Conservation (phyloP, 2,113 vertebrate species). For the Odontophorus gujanensis region DNA sequence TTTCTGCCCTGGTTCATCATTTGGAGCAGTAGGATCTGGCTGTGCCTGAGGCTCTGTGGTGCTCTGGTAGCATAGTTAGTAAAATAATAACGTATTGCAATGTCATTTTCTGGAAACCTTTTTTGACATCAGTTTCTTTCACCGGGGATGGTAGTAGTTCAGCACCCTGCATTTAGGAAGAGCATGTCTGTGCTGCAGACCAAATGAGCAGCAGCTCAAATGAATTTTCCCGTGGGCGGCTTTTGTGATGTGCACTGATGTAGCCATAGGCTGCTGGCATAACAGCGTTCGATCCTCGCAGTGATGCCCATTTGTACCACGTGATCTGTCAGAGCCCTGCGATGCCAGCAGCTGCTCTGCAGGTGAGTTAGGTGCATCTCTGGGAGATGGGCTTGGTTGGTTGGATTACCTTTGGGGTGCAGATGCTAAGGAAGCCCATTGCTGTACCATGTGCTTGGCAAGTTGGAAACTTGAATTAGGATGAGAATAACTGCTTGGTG, state of each 20-base stretch:
- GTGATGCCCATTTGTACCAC: neutral
- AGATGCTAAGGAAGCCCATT: neutral
- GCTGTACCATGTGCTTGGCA: neutral
- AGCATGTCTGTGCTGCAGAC: neutral
- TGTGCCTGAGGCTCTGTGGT: neutral
- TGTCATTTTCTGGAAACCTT: slow-evolving; percentile 28
- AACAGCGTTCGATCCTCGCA: neutral
- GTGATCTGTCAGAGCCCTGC: neutral
- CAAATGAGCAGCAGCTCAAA: neutral
- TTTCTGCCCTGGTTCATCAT: neutral
- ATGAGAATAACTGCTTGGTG: neutral
- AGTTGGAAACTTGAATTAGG: neutral
- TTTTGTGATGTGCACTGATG: neutral
- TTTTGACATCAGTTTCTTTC: neutral
- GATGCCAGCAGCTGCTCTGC: neutral
- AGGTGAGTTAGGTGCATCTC: neutral
- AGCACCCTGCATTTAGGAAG: neutral
- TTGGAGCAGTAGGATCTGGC: slow-evolving; percentile 48
- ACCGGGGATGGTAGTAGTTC: neutral
- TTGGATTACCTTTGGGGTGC: neutral
- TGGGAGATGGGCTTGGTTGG: neutral
- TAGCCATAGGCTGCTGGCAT: neutral
- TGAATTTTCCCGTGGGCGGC: neutral
- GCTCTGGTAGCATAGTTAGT: neutral
- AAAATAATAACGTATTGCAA: slow-evolving; percentile 20